Conservation (phyloP, 1,140 invertebrate species). For the Drusus annulatus region DNA sequence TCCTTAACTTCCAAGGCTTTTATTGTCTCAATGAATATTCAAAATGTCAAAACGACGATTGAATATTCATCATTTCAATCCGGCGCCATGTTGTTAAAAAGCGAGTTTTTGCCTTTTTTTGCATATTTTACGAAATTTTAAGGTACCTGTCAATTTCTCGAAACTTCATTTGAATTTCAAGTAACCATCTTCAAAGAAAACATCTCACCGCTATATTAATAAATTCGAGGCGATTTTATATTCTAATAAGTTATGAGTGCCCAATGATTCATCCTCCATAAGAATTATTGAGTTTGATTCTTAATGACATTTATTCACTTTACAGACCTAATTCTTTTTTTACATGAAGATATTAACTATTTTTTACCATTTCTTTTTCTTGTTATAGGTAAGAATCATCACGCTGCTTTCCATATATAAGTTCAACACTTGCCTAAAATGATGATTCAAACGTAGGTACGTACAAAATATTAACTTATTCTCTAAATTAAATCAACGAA, state of each 20-base stretch:
- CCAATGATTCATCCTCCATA: neutral
- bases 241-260: slow-evolving; percentile 5
- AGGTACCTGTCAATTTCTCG: slow-evolving; percentile 41
- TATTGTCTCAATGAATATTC: slow-evolving; percentile 57
- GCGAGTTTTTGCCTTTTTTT: slow-evolving; percentile 47
- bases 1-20: slow-evolving; percentile 48
- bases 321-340: too few relatives aligned
- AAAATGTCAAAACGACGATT: slow-evolving; percentile 52
- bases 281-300: neutral
- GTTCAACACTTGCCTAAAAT: too few relatives aligned
- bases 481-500: too few relatives aligned
- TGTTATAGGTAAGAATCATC: slow-evolving; percentile 11
- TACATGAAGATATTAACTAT: too few relatives aligned
- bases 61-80: slow-evolving; percentile 56
- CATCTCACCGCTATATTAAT: slow-evolving; percentile 27
- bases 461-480: too few relatives aligned
- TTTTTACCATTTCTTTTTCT: neutral
- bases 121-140: slow-evolving; percentile 45
- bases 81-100: slow-evolving; percentile 50
- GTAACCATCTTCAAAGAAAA: slow-evolving; percentile 41
- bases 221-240: slow-evolving; percentile 14
- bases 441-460: too few relatives aligned
- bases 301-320: too few relatives aligned
- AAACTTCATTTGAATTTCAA: slow-evolving; percentile 45
- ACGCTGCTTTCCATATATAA: neutral